These are phyloP conservation scores for Verasper variegatus DNA, from an alignment of 2,113 vertebrate genomes.

Conservation along the genomic window DNA sequence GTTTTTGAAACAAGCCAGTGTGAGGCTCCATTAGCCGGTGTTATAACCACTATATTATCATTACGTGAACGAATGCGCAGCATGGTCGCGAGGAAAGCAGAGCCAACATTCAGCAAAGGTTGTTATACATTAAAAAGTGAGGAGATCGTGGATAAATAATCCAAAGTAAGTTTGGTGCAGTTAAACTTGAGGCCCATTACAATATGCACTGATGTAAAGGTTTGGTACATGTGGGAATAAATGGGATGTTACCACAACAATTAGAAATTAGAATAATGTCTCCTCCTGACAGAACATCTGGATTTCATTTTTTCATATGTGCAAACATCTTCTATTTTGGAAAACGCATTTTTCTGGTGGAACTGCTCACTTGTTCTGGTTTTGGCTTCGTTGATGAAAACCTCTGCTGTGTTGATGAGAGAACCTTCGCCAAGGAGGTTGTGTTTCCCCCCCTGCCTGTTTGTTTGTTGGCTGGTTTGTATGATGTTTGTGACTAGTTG, in stretches of 20 bases:
- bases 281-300: neutral
- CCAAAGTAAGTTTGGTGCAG: too few relatives aligned
- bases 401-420: too few relatives aligned
- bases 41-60: conserved; percentile 20
- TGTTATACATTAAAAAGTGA: neutral
- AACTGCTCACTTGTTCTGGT: neutral
- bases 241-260: neutral
- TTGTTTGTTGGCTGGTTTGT: neutral
- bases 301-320: conserved; percentile 16
- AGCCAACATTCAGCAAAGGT: conserved; percentile 13
- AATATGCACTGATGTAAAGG: too few relatives aligned
- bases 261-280: neutral
- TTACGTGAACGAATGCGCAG: neutral
- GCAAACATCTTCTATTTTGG: conserved; percentile 40
- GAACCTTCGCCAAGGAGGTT: too few relatives aligned
- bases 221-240: neutral
- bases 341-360: conserved; percentile 2
- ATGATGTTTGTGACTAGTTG: neutral
- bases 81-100: neutral
- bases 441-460: neutral
- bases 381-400: neutral
- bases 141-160: too few relatives aligned
- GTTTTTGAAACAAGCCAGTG: conserved; percentile 4
- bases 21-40: conserved; percentile 5
- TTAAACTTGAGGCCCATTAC: too few relatives aligned